A percentile compares a stretch with the other conserved stretches of the same genome.
Conservation (phyloP, 2,888 invertebrate species). For the Sicus ferrugineus region DNA sequence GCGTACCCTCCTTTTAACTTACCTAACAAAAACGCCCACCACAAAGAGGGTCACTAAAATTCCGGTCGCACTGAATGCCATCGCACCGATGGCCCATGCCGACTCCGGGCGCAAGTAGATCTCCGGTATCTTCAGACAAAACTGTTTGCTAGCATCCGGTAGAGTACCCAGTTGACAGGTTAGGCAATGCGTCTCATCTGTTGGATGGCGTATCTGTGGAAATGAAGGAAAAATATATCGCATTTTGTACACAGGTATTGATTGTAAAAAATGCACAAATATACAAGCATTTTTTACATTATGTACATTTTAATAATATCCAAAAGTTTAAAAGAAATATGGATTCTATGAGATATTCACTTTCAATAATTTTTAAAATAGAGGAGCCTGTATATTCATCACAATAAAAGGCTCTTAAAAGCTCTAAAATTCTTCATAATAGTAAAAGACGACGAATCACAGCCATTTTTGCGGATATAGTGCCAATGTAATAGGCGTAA, state of each 20-base stretch:
- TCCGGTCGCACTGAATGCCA: constrained; percentile 87
- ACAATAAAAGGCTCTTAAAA: too few relatives aligned
- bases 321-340: too few relatives aligned
- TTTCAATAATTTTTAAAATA: too few relatives aligned
- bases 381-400: too few relatives aligned
- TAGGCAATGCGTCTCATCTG: constrained; percentile 83
- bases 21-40: constrained; percentile 78
- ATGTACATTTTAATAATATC: background rate
- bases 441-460: too few relatives aligned
- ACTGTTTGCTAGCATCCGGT: constrained; percentile 78
- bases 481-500: too few relatives aligned
- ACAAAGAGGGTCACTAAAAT: constrained; percentile 83
- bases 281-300: background rate
- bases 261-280: background rate
- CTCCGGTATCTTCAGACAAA: constrained; percentile 81
- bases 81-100: constrained; percentile 92
- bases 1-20: too few relatives aligned
- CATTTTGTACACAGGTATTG: background rate
- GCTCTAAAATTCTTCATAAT: too few relatives aligned
- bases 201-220: constrained; percentile 78
- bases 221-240: constrained; percentile 2
- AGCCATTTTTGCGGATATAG: background rate
- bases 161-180: constrained; percentile 84
- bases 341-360: too few relatives aligned
- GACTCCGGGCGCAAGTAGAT: constrained; percentile 83